These are phyloP conservation scores for Medauroidea extradentata DNA, from an alignment of 1,140 invertebrate species.

Conservation along the genomic window DNA sequence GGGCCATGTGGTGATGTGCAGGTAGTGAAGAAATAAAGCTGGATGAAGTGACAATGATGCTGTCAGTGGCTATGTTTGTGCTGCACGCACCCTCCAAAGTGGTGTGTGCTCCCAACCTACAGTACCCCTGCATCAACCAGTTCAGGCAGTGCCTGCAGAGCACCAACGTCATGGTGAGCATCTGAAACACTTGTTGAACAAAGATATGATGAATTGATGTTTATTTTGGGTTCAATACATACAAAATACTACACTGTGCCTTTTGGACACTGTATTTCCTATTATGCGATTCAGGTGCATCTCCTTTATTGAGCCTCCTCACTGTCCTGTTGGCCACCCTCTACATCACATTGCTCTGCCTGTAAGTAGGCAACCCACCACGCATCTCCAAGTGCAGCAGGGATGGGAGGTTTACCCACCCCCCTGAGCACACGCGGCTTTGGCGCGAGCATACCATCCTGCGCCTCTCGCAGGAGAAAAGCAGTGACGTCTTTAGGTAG, in stretches of 20 bases:
- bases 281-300: too few relatives aligned
- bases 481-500: too few relatives aligned
- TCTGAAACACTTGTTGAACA: constrained; percentile 8
- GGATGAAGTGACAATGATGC: constrained; percentile 78
- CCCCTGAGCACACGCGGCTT: too few relatives aligned
- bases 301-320: too few relatives aligned
- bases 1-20: constrained; percentile 28
- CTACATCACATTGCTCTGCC: too few relatives aligned
- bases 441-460: too few relatives aligned
- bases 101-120: constrained; percentile 70
- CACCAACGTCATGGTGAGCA: constrained; percentile 60
- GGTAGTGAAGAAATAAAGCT: constrained; percentile 70
- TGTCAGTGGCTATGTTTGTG: constrained; percentile 83
- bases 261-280: neutral
- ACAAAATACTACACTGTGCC: neutral
- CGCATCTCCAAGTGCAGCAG: too few relatives aligned
- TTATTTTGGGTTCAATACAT: neutral
- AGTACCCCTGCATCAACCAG: constrained; percentile 91
- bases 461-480: too few relatives aligned
- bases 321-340: too few relatives aligned
- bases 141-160: constrained; percentile 84
- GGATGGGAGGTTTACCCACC: too few relatives aligned
- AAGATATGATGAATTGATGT: constrained; percentile 1
- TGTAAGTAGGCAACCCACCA: too few relatives aligned
- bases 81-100: constrained; percentile 73